Evolutionary conservation across 1,140 invertebrate genomes (phyloP).

Genomic region (Pseudomyrmex gracilis): DNA sequence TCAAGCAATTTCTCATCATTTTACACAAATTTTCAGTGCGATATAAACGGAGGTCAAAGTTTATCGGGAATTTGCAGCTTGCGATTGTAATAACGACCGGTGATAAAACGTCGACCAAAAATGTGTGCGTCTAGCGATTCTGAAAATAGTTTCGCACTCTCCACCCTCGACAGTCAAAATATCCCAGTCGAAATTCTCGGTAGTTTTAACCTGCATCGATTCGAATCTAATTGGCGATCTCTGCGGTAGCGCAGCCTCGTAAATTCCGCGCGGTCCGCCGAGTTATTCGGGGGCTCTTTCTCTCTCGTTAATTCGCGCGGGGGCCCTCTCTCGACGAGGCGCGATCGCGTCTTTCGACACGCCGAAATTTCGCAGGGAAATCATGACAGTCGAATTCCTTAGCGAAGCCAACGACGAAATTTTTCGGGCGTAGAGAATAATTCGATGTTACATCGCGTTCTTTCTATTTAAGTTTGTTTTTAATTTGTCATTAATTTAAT

Average conservation of each 20-base stretch:
- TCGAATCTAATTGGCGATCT: slow-evolving; percentile 71
- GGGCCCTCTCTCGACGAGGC: slow-evolving; percentile 34
- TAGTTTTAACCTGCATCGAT: slow-evolving; percentile 68
- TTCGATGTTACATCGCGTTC: neutral
- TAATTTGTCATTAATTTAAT: neutral
- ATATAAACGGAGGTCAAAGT: too few relatives aligned
- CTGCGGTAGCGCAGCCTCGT: slow-evolving; percentile 56
- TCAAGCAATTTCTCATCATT: too few relatives aligned
- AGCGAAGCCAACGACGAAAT: neutral
- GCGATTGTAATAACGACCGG: neutral
- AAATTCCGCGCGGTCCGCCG: slow-evolving; percentile 71
- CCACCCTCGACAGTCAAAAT: slow-evolving; percentile 44
- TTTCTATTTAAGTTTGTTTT: neutral
- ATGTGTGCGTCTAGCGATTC: neutral
- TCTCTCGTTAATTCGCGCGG: slow-evolving; percentile 81
- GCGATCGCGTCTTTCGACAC: slow-evolving; percentile 50
- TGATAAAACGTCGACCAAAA: neutral
- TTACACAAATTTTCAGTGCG: too few relatives aligned
- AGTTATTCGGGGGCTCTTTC: slow-evolving; percentile 72
- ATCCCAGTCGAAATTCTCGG: slow-evolving; percentile 36
- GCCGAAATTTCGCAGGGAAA: slow-evolving; percentile 65
- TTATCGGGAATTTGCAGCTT: too few relatives aligned
- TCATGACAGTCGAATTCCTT: slow-evolving; percentile 60
- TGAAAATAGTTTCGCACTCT: slow-evolving; percentile 30
- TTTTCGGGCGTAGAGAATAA: neutral